Evolutionary conservation across 1,140 invertebrate species (phyloP).

Genomic region (Acromyrmex echinatior): DNA sequence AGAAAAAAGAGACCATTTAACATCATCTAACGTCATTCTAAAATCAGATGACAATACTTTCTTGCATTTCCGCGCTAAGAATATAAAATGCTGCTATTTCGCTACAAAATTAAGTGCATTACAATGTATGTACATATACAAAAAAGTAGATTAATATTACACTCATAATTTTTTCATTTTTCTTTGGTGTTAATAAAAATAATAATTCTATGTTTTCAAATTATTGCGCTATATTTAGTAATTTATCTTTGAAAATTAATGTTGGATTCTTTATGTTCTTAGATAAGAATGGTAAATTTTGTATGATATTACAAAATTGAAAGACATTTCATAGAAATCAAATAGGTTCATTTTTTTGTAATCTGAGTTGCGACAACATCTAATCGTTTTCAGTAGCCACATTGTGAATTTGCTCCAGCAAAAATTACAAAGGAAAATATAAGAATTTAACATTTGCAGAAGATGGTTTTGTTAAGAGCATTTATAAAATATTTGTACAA

Average conservation of each 20-base stretch:
- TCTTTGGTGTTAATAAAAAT: not conserved
- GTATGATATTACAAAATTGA: conserved; percentile 5
- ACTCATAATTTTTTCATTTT: not conserved
- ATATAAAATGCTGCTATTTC: not conserved
- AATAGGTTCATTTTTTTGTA: too few relatives aligned
- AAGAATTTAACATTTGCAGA: too few relatives aligned
- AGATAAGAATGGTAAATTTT: not conserved
- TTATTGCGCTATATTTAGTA: not conserved
- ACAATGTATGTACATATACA: not conserved
- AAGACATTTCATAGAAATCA: not conserved
- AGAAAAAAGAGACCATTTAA: not conserved
- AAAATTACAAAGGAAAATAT: too few relatives aligned
- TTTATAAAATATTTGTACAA: not conserved
- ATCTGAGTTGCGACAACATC: too few relatives aligned
- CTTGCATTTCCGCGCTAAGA: not conserved
- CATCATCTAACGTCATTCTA: too few relatives aligned
- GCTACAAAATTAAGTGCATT: not conserved
- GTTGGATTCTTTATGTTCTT: not conserved
- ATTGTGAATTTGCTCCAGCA: too few relatives aligned
- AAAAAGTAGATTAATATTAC: conserved; percentile 1
- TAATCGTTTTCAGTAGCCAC: too few relatives aligned
- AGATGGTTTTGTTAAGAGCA: too few relatives aligned
- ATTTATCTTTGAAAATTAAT: not conserved
- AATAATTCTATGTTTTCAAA: not conserved
- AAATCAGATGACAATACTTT: not conserved